Evolutionary conservation across 2,113 vertebrate species (phyloP).

Genomic region (Ahaetulla prasina): DNA sequence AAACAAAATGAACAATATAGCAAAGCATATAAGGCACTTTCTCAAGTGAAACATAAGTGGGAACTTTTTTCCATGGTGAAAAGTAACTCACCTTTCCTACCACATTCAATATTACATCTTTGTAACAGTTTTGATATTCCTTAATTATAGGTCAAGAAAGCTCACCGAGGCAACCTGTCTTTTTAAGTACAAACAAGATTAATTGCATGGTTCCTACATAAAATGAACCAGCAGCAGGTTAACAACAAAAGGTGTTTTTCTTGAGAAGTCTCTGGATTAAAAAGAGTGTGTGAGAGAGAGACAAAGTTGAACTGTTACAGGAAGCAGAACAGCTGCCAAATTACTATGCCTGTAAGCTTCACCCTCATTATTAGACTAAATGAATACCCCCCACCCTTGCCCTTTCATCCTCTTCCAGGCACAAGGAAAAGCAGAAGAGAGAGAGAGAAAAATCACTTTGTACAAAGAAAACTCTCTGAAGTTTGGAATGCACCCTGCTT

Average conservation of each 20-base stretch:
- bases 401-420: constrained; percentile 83
- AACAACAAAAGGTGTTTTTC: constrained; percentile 73
- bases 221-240: constrained; percentile 77
- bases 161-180: constrained; percentile 68
- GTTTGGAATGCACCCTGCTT: constrained; percentile 79
- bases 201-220: constrained; percentile 78
- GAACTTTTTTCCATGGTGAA: constrained; percentile 56
- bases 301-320: constrained; percentile 72
- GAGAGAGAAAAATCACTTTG: constrained; percentile 48
- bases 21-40: constrained; percentile 21
- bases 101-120: constrained; percentile 70
- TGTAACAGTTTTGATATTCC: constrained; percentile 79
- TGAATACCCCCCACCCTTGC: constrained; percentile 66
- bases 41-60: constrained; percentile 12
- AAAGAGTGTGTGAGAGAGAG: background rate
- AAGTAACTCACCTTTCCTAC: constrained; percentile 59
- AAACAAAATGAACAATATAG: background rate
- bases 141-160: constrained; percentile 78
- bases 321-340: constrained; percentile 86
- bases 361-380: constrained; percentile 88
- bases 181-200: constrained; percentile 78
- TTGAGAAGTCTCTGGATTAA: constrained; percentile 70
- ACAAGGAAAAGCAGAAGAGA: constrained; percentile 65
- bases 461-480: constrained; percentile 76
- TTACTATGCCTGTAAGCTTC: constrained; percentile 75